Conservation (phyloP, 2,888 invertebrate species). For the Molanna angustata region DNA sequence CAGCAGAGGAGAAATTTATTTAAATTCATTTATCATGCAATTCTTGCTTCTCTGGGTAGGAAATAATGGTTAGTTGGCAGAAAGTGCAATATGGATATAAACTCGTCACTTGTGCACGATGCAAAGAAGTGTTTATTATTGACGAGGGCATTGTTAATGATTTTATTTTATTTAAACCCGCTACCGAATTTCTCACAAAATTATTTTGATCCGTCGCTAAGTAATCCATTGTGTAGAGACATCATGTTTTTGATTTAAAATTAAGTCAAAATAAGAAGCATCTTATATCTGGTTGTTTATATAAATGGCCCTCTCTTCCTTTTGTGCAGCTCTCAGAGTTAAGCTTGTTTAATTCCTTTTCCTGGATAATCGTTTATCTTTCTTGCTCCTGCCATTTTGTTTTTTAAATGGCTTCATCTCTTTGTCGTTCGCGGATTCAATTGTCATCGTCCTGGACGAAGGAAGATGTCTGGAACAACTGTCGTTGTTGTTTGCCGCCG, state of each 20-base stretch:
- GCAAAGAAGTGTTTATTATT: too few species aligned
- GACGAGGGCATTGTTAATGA: too few species aligned
- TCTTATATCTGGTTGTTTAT: not conserved
- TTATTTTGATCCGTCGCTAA: not conserved
- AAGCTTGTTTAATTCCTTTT: not conserved
- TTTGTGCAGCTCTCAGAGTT: not conserved
- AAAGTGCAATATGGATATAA: too few species aligned
- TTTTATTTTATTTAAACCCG: too few species aligned
- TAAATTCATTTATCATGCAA: too few species aligned
- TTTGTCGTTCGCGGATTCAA: constrained; percentile 7
- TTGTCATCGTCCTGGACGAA: constrained; percentile 8
- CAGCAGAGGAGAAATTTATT: too few species aligned
- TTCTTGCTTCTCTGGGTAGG: too few species aligned
- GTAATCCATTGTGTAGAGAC: not conserved
- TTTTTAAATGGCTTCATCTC: not conserved
- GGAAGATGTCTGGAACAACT: constrained; percentile 18
- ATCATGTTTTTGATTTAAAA: not conserved
- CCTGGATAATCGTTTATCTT: not conserved
- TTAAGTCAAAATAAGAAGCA: not conserved
- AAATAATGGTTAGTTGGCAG: too few species aligned
- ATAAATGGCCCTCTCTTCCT: not conserved
- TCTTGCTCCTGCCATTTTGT: not conserved
- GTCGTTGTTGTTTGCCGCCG: constrained; percentile 13
- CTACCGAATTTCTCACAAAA: too few species aligned
- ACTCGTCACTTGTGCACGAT: too few species aligned